Conservation (phyloP, 2,113 vertebrate species). For the Eretmochelys imbricata region DNA sequence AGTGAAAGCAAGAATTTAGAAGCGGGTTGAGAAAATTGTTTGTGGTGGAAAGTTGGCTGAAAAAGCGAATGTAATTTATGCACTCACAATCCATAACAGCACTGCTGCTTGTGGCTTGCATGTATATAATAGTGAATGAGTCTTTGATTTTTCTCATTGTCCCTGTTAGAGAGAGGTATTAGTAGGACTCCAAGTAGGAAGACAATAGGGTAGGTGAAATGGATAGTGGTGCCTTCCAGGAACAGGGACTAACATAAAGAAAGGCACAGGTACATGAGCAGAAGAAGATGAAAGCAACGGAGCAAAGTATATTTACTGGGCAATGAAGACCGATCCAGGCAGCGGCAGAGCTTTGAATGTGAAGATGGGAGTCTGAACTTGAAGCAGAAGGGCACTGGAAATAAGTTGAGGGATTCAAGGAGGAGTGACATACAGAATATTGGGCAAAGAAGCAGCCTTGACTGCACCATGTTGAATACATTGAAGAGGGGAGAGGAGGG, state of each 20-base stretch:
- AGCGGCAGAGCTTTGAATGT: background rate
- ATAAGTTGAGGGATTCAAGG: background rate
- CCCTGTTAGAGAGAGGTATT: background rate
- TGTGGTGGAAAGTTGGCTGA: no score
- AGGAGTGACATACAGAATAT: background rate
- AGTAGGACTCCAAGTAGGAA: background rate
- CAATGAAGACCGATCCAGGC: background rate
- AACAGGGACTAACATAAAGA: background rate
- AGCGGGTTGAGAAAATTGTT: no score
- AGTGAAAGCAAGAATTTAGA: no score
- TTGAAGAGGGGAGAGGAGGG: background rate
- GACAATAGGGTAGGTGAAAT: background rate
- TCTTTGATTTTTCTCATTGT: background rate
- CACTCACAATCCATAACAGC: no score
- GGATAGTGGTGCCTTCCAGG: background rate
- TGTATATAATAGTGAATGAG: no score
- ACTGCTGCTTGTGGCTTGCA: no score
- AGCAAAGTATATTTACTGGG: background rate
- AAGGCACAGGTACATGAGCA: background rate
- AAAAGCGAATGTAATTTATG: no score
- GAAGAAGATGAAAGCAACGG: background rate
- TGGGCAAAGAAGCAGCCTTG: background rate
- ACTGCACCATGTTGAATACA: background rate
- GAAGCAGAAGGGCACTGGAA: background rate
- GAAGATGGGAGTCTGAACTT: slow-evolving; percentile 1